Percentiles rank a stretch among this genome's conserved stretches.
These are phyloP conservation scores for Bombus turneri DNA, from an alignment of 1,140 invertebrate genomes.

Conservation along the genomic window DNA sequence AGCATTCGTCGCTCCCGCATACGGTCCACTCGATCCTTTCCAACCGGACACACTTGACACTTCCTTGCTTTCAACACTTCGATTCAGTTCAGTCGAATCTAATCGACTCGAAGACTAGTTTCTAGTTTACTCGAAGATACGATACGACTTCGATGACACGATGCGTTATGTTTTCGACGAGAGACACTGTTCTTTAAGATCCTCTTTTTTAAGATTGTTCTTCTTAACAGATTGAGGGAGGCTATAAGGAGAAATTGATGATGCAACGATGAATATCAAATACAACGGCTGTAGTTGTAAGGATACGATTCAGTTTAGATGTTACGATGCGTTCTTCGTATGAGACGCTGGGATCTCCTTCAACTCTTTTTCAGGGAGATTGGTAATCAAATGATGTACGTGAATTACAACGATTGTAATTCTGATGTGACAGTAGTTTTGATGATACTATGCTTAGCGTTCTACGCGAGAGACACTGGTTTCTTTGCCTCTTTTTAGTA, in stretches of 20 bases:
- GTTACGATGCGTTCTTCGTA: too few relatives aligned
- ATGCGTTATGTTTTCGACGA: not conserved
- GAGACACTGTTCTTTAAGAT: not conserved
- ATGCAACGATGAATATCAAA: not conserved
- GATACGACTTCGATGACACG: too few relatives aligned
- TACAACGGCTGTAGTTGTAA: too few relatives aligned
- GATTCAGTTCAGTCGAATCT: not conserved
- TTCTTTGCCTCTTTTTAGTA: not conserved
- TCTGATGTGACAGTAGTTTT: too few relatives aligned
- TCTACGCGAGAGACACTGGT: not conserved
- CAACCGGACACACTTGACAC: not conserved
- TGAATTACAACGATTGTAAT: too few relatives aligned
- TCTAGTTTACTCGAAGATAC: not conserved
- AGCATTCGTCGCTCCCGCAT: conserved; percentile 50
- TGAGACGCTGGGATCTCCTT: too few relatives aligned
- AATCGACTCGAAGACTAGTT: not conserved
- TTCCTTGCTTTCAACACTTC: not conserved
- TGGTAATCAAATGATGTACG: too few relatives aligned
- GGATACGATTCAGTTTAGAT: too few relatives aligned
- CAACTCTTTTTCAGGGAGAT: too few relatives aligned
- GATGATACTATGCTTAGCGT: not conserved
- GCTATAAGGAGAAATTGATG: not conserved
- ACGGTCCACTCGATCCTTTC: conserved; percentile 1
- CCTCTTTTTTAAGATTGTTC: not conserved
- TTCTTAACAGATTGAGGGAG: not conserved